phyloP scores from a whole-genome alignment of 2,797 vertebrate species.

The Xerus rutilus region DNA sequence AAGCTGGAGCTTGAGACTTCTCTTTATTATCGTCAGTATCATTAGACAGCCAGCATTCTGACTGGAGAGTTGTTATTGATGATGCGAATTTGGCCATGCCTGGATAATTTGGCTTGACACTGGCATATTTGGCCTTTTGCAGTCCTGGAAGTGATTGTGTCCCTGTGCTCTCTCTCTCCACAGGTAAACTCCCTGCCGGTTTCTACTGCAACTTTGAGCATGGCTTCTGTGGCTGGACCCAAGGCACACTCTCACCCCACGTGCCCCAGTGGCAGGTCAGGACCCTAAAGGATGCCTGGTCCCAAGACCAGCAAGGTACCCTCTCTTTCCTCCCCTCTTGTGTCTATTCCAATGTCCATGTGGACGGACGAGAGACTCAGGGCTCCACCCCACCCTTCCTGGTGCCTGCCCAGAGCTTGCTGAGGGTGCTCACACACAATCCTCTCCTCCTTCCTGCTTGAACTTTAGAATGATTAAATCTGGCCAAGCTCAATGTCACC shows the following conservation, averaged over 20 bases:
- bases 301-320: slow-evolving; percentile 85
- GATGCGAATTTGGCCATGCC: neutral
- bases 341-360: too few species aligned
- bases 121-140: neutral
- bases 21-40: neutral
- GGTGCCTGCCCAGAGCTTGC: neutral
- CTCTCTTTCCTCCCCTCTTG: slow-evolving; percentile 72
- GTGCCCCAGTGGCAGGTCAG: slow-evolving; percentile 91
- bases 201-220: slow-evolving; percentile 97
- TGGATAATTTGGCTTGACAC: neutral
- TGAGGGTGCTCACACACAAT: neutral
- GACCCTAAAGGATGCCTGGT: slow-evolving; percentile 84
- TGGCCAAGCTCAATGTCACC: neutral
- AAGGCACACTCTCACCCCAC: slow-evolving; percentile 78
- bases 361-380: neutral
- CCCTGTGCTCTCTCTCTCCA: slow-evolving; percentile 63
- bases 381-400: neutral
- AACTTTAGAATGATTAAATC: slow-evolving; percentile 8
- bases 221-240: slow-evolving; percentile 94
- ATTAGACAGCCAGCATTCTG: neutral
- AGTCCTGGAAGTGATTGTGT: neutral
- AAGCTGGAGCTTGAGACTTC: neutral
- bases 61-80: neutral
- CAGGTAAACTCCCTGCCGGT: slow-evolving; percentile 94
- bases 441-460: neutral